These are phyloP conservation scores for Benthosema pterotum DNA, from an alignment of 2,797 vertebrate genomes.

Conservation along the genomic window DNA sequence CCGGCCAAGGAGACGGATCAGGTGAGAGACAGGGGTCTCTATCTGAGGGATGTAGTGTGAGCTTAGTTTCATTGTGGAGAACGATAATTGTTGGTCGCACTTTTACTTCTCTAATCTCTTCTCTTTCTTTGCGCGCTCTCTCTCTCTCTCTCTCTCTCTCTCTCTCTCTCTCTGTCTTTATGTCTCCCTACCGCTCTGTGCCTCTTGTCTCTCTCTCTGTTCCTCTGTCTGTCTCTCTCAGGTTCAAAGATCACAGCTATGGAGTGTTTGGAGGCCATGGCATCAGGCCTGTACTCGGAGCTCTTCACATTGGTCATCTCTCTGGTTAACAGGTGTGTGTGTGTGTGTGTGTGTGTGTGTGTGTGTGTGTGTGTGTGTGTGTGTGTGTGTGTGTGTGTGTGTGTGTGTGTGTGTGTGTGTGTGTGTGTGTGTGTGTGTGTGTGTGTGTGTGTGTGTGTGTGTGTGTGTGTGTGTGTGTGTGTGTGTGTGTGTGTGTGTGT, in stretches of 20 bases:
- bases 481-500: neutral
- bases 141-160: neutral
- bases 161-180: neutral
- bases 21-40: constrained; percentile 68
- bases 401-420: constrained; percentile 5
- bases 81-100: neutral
- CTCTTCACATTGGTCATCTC: constrained; percentile 94
- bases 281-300: constrained; percentile 90
- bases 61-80: neutral
- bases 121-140: neutral
- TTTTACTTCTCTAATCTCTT: neutral
- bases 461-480: constrained; percentile 1
- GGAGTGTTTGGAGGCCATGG: constrained; percentile 96
- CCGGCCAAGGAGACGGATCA: constrained; percentile 79
- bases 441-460: constrained; percentile 51
- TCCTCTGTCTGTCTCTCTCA: constrained; percentile 48
- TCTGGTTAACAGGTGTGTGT: constrained; percentile 88
- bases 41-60: no score
- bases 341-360: neutral
- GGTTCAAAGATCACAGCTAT: constrained; percentile 89
- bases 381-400: constrained; percentile 48
- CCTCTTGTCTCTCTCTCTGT: neutral
- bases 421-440: neutral
- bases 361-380: neutral
- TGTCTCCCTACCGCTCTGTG: constrained; percentile 2